Conservation (phyloP, 2,888 invertebrate genomes). For the Priocnemis perturbator region DNA sequence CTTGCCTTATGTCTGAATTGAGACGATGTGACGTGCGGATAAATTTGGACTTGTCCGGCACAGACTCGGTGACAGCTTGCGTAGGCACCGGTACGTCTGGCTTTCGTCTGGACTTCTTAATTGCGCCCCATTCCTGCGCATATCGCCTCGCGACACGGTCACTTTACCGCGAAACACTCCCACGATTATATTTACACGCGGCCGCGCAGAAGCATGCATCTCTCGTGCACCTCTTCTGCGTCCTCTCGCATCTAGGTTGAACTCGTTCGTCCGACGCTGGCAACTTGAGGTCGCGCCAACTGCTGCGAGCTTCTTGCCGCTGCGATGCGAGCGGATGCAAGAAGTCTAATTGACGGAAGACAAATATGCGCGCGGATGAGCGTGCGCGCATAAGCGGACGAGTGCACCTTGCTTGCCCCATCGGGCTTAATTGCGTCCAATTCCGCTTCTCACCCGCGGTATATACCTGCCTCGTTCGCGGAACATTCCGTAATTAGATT, state of each 20-base stretch:
- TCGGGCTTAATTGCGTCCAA: constrained; percentile 4
- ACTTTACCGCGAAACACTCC: constrained; percentile 54
- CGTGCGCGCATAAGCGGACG: background rate
- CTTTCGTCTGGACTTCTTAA: constrained; percentile 58
- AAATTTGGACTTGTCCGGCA: no score
- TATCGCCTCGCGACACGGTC: constrained; percentile 46
- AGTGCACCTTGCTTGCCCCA: background rate
- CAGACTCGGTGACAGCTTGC: no score
- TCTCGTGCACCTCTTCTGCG: constrained; percentile 8
- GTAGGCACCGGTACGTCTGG: no score
- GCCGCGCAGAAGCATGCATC: constrained; percentile 26
- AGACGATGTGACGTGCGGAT: no score
- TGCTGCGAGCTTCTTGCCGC: no score
- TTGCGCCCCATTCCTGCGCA: constrained; percentile 55
- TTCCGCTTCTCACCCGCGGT: no score
- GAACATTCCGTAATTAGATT: background rate
- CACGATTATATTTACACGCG: constrained; percentile 54
- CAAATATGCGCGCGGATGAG: constrained; percentile 2
- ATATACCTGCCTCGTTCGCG: background rate
- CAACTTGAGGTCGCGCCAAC: background rate
- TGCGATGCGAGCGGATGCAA: no score
- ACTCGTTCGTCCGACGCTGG: constrained; percentile 18
- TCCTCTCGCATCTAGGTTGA: constrained; percentile 8
- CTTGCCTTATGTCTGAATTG: no score
- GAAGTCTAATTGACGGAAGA: no score